Conservation (phyloP, 2,113 vertebrate genomes). For the Phrynocephalus versicolor region DNA sequence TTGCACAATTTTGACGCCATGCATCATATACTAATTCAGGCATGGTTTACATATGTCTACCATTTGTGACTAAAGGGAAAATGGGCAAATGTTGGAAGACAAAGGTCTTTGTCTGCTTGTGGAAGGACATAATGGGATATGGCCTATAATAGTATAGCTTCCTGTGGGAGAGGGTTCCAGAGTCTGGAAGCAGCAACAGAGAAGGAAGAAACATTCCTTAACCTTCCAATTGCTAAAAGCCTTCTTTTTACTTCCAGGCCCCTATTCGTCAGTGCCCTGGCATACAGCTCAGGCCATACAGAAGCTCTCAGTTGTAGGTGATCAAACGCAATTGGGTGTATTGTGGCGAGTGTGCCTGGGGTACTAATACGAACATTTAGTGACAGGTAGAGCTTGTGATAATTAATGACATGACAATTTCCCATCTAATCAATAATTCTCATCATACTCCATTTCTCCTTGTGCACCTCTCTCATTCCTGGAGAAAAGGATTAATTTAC, state of each 20-base stretch:
- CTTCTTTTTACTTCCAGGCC: background rate
- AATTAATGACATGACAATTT: too few relatives aligned
- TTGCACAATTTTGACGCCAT: background rate
- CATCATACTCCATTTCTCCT: background rate
- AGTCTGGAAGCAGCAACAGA: too few relatives aligned
- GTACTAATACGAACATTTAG: background rate
- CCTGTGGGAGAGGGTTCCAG: too few relatives aligned
- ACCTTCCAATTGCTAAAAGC: background rate
- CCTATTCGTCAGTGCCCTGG: background rate
- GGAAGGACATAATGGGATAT: too few relatives aligned
- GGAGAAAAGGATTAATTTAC: background rate
- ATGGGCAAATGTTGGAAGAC: too few relatives aligned
- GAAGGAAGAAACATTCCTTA: background rate
- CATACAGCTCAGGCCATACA: background rate
- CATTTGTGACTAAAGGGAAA: background rate
- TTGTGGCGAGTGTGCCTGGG: background rate
- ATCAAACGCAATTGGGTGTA: background rate
- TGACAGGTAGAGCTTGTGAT: background rate
- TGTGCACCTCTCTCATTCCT: background rate
- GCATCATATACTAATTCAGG: accelerated
- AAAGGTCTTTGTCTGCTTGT: too few relatives aligned
- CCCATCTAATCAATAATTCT: background rate
- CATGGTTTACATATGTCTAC: background rate
- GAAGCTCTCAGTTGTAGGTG: background rate
- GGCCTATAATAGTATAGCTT: too few relatives aligned